Evolutionary conservation across 2,888 invertebrate genomes (phyloP), one percentile per base, ranked within the genome.

Genomic region (Bellardia pandia): DNA sequence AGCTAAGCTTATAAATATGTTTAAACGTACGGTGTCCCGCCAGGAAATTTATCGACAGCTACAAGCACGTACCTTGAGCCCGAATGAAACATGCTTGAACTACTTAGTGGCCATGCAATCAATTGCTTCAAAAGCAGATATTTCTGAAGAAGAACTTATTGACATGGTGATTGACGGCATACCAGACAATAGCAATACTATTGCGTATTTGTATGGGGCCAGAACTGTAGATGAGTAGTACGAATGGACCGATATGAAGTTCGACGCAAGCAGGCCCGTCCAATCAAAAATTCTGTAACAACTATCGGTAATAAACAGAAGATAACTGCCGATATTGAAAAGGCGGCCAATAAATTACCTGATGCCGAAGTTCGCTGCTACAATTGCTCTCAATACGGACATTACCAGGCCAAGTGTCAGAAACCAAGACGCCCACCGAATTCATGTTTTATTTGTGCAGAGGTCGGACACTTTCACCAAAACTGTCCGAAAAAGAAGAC

Each of bases 21-120:
- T 79, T n/a, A 23, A 23, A 6, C 68, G 79, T 0, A 60, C 58
- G 5, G 42, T 80, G 14, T 64, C 77, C 0, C 71, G 81, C 0
- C 80, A 80, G 13, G 62, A 86, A 48, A 51, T 76, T 9, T 77
- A 77, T 11, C 62, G 45, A 1, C 74, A 74, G 8, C 30, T 80
- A 7, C 69, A 23, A 1, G 1, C 33, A 2, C 48, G 80, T 5
- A 58, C 16, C 0, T 58, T 85, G 2, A 37, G 45, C 2, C 45
- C 69, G 1, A 53, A 62, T 14, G 79, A 85, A 45, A 48, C 69
- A 3, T 85, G 79, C 48, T 14, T 85, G 2, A 80, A 80, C 42
- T 85, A 85, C 8, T 13, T 85, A 14, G 45, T 79, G 0, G 6
- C 75, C 4, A 85, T 79, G 85, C 85, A 75, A 6, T 16, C 66